These are phyloP conservation scores for Cloeon dipterum DNA, from an alignment of 2,888 invertebrate genomes.

Conservation along the genomic window DNA sequence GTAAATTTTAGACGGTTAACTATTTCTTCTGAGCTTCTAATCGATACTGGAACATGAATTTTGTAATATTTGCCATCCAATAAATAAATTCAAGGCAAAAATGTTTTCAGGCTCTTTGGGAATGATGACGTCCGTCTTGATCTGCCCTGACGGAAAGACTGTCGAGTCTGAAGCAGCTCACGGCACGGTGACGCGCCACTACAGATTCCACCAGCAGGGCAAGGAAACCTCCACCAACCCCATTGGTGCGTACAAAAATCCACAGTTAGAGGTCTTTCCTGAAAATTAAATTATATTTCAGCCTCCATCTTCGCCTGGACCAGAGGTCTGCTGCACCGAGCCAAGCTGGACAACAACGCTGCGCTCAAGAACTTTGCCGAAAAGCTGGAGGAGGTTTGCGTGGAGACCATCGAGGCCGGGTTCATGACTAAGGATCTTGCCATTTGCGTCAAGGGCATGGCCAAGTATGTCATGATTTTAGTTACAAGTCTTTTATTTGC, in stretches of 20 bases:
- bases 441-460: constrained; percentile 87
- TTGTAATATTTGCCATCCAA: no score
- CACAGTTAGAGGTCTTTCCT: background rate
- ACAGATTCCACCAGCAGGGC: constrained; percentile 70
- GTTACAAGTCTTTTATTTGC: no score
- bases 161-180: constrained; percentile 97
- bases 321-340: constrained; percentile 75
- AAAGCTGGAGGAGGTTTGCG: constrained; percentile 69
- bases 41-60: no score
- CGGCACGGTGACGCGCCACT: constrained; percentile 88
- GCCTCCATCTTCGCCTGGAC: constrained; percentile 99
- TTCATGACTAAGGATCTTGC: constrained; percentile 97
- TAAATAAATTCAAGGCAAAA: no score
- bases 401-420: constrained; percentile 87
- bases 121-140: constrained; percentile 91
- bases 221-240: constrained; percentile 98
- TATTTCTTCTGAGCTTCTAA: no score
- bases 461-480: constrained; percentile 44
- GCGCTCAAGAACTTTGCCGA: constrained; percentile 58
- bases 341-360: constrained; percentile 72
- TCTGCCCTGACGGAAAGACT: constrained; percentile 95
- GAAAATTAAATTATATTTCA: no score
- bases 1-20: no score
- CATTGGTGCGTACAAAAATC: constrained; percentile 34
- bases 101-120: constrained; percentile 50